Evolutionary conservation across 2,113 vertebrate species (phyloP), one percentile per base, ranked within the genome.

Genomic region (Plotosus lineatus): DNA sequence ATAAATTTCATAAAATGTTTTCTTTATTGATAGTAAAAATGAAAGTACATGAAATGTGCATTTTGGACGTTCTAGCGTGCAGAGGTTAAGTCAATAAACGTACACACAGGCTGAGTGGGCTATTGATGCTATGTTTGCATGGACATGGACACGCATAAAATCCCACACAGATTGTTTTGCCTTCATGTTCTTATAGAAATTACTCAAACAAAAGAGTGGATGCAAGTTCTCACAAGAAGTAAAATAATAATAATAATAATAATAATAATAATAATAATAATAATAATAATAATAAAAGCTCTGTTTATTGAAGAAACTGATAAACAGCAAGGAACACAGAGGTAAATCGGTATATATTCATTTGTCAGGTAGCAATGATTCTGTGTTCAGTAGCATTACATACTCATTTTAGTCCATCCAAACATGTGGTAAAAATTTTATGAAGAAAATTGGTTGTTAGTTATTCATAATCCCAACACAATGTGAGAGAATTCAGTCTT

Each of bases 21-120:
- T 92, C 85, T 88, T 94, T 94, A 94, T 94, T 94, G 92, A 92
- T 93, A 94, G 92, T 94, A 91, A 93, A 94, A 94, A 93, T 93
- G 91, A 93, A 93, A 91, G 92, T 94, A 94, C 92, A 94, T 93
- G 90, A 91, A 92, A 90, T 94, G 93, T 94, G 92, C 93, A 93
- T 94, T 92, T 94, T 91, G 89, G 92, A 93, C 89, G 84, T 92
- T 92, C 91, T 93, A 93, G 91, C 92, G 92, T 94, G 93, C 92
- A 92, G 92, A 93, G 90, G 90, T 94, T 93, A 93, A 93, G 93
- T 92, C 87, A 92, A 92, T 92, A 92, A 83, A 92, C 91, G 91
- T 92, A 93, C 90, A 91, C 91, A 93, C 89, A 93, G 91, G 90
- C 90, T 92, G 90, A 90, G 87, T 90, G 90, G 90, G 90, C 89